Evolutionary conservation across 2,888 invertebrate species (phyloP).

Genomic region (Dryadula phaetusa): DNA sequence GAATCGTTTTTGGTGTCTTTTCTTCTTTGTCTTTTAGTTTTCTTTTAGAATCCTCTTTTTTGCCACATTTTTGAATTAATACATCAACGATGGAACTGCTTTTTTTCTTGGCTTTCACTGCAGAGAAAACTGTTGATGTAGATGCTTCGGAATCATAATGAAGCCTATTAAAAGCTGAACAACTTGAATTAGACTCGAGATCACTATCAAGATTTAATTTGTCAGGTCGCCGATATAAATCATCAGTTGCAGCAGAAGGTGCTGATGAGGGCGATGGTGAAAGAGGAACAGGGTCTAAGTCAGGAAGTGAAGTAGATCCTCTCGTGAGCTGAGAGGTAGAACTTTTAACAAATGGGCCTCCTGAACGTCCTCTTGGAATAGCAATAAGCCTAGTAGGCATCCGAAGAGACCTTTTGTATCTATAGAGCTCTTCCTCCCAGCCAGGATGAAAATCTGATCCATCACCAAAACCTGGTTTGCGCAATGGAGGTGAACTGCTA

Average conservation of each 20-base stretch:
- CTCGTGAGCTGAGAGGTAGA: slow-evolving; percentile 80
- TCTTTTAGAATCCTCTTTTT: slow-evolving; percentile 82
- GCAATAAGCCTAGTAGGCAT: slow-evolving; percentile 93
- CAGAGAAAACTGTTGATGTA: slow-evolving; percentile 87
- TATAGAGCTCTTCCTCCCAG: slow-evolving; percentile 93
- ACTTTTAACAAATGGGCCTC: slow-evolving; percentile 77
- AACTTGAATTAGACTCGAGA: slow-evolving; percentile 87
- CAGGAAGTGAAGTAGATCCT: slow-evolving; percentile 90
- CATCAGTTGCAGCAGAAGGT: slow-evolving; percentile 85
- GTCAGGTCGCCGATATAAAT: slow-evolving; percentile 74
- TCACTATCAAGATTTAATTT: slow-evolving; percentile 85
- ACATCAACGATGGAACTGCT: slow-evolving; percentile 87
- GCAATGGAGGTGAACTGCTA: slow-evolving; percentile 66
- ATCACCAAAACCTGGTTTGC: slow-evolving; percentile 87
- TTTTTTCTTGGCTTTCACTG: slow-evolving; percentile 78
- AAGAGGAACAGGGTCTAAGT: slow-evolving; percentile 89
- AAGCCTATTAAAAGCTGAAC: slow-evolving; percentile 81
- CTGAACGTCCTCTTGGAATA: slow-evolving; percentile 87
- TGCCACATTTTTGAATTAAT: slow-evolving; percentile 87
- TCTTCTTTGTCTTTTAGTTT: slow-evolving; percentile 82
- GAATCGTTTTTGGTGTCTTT: slow-evolving; percentile 81
- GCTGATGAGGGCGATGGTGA: slow-evolving; percentile 88
- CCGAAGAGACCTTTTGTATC: slow-evolving; percentile 91
- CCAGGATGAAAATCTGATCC: slow-evolving; percentile 90
- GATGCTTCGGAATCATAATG: slow-evolving; percentile 88